Base-by-base conservation (phyloP, 2,888 invertebrate species). In the Plagodis dolabraria region DNA sequence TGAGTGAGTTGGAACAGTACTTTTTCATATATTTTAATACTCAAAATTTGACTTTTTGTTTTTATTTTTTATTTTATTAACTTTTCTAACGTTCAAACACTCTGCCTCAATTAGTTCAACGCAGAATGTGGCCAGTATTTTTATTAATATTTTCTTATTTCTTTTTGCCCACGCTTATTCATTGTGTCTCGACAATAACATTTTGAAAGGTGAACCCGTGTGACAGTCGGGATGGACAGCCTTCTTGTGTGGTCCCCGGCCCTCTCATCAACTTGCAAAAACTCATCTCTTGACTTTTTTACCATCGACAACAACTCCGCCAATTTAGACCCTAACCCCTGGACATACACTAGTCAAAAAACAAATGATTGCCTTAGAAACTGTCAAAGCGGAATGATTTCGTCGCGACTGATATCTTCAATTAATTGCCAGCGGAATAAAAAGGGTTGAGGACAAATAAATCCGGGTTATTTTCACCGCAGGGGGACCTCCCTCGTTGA, bases 301-400 rank as follows among this genome's bases (percentile, higher is more conserved):
- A 77, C 74, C 40, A 60, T 52, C 48, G 58, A 56, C 65, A 59
- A 52, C 42, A 48, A 60, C 59, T 54, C 34, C 5, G 53, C 35
- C 68, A 78, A 74, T 64, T 71, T 64, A 69, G 76, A 81, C 74
- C 72, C 81, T 84, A 60, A 8, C 5, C 11, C 53, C 4, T 56
- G 36, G 61, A 72, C 77, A 76, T 60, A 67, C 67, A 51, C 48
- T 60, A 55, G 11, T 22, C 60, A 65, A 61, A 65, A 63, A 65
- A 38, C 56, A 60, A 62, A 60, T 63, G 83, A 84, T 86, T 83
- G 85, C 73, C 80, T 82, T 81, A 85, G 82, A 72, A 80, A 72
- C 86, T 86, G 90, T 89, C 89, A 89, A 80, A 76, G 79, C 68
- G 77, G 82, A 89, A 89, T 86, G 85, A 87, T 87, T 88, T 86